Evolutionary conservation across 2,888 invertebrate species (phyloP).

Genomic region (Sminthurinus aureus): DNA sequence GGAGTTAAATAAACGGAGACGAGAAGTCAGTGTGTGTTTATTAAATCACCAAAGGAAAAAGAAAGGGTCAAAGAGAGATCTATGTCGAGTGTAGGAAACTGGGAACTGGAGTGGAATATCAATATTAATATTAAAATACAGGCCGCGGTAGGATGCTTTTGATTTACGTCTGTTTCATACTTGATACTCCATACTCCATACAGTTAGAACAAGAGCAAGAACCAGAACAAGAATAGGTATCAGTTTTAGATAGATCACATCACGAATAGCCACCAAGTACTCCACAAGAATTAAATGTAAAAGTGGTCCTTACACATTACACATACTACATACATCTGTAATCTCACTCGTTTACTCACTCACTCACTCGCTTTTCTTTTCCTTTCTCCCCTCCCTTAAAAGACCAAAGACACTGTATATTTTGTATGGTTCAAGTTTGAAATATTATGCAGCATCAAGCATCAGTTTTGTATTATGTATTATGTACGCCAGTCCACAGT

Average conservation of each 20-base stretch:
- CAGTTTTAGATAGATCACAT: not conserved
- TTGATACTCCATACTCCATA: not conserved
- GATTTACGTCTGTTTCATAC: slow-evolving; percentile 18
- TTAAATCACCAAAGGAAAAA: slow-evolving; percentile 8
- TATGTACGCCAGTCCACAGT: too few species aligned
- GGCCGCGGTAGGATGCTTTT: slow-evolving; percentile 35
- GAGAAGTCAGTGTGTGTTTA: slow-evolving; percentile 28
- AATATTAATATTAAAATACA: slow-evolving; percentile 36
- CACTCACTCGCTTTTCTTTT: too few species aligned
- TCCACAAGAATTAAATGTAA: not conserved
- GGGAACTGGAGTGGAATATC: slow-evolving; percentile 21
- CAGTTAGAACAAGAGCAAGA: not conserved
- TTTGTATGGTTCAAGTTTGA: not conserved
- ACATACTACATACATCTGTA: not conserved
- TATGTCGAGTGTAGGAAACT: too few species aligned
- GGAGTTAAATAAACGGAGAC: not conserved
- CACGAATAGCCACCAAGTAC: not conserved
- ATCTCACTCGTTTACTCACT: too few species aligned
- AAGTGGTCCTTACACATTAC: not conserved
- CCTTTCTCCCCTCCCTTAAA: too few species aligned
- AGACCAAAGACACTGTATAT: not conserved
- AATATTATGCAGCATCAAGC: not conserved
- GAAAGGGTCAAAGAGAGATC: slow-evolving; percentile 1
- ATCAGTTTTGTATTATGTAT: too few species aligned
- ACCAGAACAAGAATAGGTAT: not conserved